phyloP scores from a whole-genome alignment of 2,113 vertebrate species.

The Tinamus guttatus region DNA sequence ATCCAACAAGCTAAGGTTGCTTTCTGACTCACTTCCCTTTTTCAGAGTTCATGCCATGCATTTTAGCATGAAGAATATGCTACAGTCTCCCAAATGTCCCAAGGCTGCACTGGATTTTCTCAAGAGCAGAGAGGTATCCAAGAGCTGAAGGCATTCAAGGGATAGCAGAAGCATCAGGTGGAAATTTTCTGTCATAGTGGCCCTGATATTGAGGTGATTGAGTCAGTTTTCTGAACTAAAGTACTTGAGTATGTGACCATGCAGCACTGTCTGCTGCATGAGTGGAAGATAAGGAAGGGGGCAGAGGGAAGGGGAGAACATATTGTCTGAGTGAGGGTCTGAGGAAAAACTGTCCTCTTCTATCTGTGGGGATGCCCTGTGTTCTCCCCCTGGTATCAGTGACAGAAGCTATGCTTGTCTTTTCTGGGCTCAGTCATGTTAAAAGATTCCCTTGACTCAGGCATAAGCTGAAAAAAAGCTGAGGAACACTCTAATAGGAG shows the following conservation, averaged over 20 bases:
- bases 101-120: neutral
- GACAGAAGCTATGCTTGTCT: neutral
- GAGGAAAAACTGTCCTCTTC: neutral
- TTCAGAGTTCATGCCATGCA: neutral
- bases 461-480: neutral
- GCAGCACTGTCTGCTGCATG: neutral
- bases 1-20: neutral
- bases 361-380: neutral
- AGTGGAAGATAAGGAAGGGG: neutral
- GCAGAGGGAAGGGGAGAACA: neutral
- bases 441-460: neutral
- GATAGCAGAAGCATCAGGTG: neutral
- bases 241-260: neutral
- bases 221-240: neutral
- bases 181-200: neutral
- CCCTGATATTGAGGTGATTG: neutral
- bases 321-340: neutral
- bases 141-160: neutral
- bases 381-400: neutral
- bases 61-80: neutral
- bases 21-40: neutral
- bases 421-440: neutral
- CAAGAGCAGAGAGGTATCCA: neutral
- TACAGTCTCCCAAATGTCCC: neutral
- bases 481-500: neutral